A percentile compares a stretch with the other conserved stretches of the same genome.
phyloP scores from a whole-genome alignment of 23 tunicate genomes.

The Oikopleura albicans region DNA sequence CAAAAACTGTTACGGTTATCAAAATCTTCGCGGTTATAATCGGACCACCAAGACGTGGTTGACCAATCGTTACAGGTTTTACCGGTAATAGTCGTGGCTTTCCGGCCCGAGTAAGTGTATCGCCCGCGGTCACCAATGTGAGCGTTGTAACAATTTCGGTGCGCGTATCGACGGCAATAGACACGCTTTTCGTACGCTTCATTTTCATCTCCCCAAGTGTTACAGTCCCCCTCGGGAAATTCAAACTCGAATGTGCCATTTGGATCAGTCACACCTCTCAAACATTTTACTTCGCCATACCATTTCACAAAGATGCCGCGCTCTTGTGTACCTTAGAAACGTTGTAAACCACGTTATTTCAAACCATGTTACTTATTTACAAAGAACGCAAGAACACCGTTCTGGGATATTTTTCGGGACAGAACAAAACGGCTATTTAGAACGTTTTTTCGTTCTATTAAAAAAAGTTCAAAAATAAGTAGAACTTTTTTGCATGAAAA shows the following conservation, averaged over 20 bases:
- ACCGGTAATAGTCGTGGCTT: neutral
- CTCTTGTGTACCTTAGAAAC: neutral
- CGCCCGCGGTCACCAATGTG: neutral
- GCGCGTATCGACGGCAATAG: neutral
- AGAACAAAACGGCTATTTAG: too few species aligned
- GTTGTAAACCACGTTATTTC: too few species aligned
- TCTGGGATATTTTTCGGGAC: too few species aligned
- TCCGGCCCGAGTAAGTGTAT: neutral
- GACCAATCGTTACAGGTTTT: neutral
- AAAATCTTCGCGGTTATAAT: neutral
- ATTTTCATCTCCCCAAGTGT: neutral
- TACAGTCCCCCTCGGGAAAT: neutral
- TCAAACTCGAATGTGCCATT: neutral
- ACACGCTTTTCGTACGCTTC: neutral
- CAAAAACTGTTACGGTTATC: neutral
- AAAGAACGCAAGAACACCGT: too few species aligned
- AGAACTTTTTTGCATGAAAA: too few species aligned
- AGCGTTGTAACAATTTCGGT: neutral
- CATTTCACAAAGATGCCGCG: neutral
- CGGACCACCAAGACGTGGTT: neutral
- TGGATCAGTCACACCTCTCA: neutral
- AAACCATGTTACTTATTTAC: too few species aligned
- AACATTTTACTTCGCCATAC: neutral
- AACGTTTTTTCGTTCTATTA: too few species aligned
- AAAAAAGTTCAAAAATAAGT: too few species aligned